Conservation (phyloP, 2,888 invertebrate genomes). For the Melanophora roralis region DNA sequence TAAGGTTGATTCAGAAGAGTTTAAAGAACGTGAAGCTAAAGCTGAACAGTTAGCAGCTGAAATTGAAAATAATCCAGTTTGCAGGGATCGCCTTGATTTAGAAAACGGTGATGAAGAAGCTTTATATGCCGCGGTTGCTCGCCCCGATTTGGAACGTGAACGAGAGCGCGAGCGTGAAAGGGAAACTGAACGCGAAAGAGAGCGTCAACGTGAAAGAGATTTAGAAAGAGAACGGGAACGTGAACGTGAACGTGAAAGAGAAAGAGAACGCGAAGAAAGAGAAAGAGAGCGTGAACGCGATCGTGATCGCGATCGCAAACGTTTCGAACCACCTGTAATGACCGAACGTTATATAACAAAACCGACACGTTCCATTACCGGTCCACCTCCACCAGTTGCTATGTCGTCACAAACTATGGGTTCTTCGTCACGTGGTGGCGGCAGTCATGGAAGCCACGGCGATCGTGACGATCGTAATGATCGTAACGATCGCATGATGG, state of each 20-base stretch:
- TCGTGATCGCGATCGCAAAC: constrained; percentile 60
- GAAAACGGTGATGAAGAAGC: constrained; percentile 97
- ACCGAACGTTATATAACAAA: constrained; percentile 73
- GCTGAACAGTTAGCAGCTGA: constrained; percentile 94
- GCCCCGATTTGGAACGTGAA: constrained; percentile 77
- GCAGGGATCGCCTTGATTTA: constrained; percentile 88
- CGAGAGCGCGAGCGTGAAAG: constrained; percentile 66
- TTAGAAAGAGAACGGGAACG: constrained; percentile 68
- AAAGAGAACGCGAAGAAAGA: constrained; percentile 66
- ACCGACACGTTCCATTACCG: constrained; percentile 71
- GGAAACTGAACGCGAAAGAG: constrained; percentile 67
- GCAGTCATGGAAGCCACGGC: constrained; percentile 39
- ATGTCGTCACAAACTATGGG: constrained; percentile 68
- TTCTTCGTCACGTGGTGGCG: constrained; percentile 45
- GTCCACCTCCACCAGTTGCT: constrained; percentile 70
- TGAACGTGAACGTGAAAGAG: constrained; percentile 65
- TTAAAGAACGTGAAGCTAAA: constrained; percentile 81
- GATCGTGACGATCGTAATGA: constrained; percentile 50
- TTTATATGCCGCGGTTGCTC: constrained; percentile 89
- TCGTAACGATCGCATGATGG: constrained; percentile 57
- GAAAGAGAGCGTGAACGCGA: constrained; percentile 60
- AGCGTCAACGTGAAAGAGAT: constrained; percentile 64
- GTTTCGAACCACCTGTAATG: constrained; percentile 70
- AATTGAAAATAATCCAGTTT: constrained; percentile 91
- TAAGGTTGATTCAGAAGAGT: constrained; percentile 91